These are phyloP conservation scores for Clamator glandarius DNA, from an alignment of 2,797 vertebrate species.

Conservation along the genomic window DNA sequence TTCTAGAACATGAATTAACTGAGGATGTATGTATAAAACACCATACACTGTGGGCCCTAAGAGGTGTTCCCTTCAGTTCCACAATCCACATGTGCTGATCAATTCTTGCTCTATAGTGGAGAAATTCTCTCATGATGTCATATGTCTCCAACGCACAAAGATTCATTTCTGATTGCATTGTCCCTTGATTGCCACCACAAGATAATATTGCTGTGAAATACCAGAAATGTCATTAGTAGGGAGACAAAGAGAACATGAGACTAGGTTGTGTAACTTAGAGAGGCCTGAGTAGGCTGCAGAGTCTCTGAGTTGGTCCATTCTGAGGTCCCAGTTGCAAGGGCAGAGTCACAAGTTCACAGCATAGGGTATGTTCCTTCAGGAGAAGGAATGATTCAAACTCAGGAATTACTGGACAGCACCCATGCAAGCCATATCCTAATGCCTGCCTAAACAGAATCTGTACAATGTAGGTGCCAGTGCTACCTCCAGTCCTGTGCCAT, in stretches of 20 bases:
- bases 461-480: not conserved
- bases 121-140: not conserved
- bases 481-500: not conserved
- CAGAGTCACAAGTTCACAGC: not conserved
- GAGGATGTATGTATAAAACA: not conserved
- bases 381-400: not conserved
- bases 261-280: not conserved
- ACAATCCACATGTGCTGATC: not conserved
- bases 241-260: not conserved
- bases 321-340: not conserved
- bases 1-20: conserved; percentile 38
- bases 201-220: not conserved
- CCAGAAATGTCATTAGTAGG: not conserved
- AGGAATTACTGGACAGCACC: not conserved
- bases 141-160: not conserved
- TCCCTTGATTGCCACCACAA: not conserved
- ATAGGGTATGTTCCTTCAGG: not conserved
- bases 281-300: not conserved
- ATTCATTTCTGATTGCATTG: not conserved
- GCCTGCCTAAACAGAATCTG: not conserved
- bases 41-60: not conserved
- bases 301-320: not conserved
- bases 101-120: not conserved
- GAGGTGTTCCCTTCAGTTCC: not conserved
- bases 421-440: not conserved